Evolutionary conservation across 2,888 invertebrate species (phyloP), one percentile per base, ranked within the genome.

Genomic region (Pristionchus fissidentatus): DNA sequence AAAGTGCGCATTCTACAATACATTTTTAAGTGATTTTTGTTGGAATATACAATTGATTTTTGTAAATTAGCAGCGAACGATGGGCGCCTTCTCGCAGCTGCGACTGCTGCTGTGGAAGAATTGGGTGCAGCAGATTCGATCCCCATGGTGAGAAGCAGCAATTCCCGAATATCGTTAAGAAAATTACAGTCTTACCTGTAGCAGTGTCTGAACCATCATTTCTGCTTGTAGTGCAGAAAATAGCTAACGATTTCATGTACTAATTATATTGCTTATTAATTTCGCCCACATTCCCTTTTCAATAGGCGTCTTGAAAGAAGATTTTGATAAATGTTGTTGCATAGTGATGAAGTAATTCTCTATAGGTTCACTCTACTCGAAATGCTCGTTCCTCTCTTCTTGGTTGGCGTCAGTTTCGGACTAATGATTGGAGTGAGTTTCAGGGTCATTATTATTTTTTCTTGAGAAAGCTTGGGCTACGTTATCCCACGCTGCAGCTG

Each of bases 51-150:
- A n/a, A n/a, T n/a, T n/a, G n/a, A n/a, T n/a, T n/a, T n/a, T n/a
- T n/a, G n/a, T n/a, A n/a, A n/a, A n/a, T n/a, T n/a, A n/a, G n/a
- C n/a, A n/a, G n/a, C n/a, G n/a, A n/a, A n/a, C 26, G 15, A 90
- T 90, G 90, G 89, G 90, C 66, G 87, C 88, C n/a, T 86, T 90
- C 43, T 73, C 86, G 77, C 90, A 91, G 84, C 83, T 91, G 35
- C 85, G 89, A 35, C 85, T 91, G 49, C 85, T 91, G 80, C 84
- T 91, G 80, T 91, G 91, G 91, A 91, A 91, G 84, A 91, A 91
- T 83, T 84, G 85, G 70, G 83, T 90, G 13, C 87, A 85, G 62
- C 91, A 91, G 84, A 79, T 84, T 3, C 84, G 88, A 26, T 89
- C 87, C 15, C 88, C 86, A 78, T 75, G 83, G 85, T 84, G 19